A percentile compares a stretch with the other conserved stretches of the same genome.
phyloP scores from a whole-genome alignment of 2,888 invertebrate species.

The Zootermopsis nevadensis region DNA sequence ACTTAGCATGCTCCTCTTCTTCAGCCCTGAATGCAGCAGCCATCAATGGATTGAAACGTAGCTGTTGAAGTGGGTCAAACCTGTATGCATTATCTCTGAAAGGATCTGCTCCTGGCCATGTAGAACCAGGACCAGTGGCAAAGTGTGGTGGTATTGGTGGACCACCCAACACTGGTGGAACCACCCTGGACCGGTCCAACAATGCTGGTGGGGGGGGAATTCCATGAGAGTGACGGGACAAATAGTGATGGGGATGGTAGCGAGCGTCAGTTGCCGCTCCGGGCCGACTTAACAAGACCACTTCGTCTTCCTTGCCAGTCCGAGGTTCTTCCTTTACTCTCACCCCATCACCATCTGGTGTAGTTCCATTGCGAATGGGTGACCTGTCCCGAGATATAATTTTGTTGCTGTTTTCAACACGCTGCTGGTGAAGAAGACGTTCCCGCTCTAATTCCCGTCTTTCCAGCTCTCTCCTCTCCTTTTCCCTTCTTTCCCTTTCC shows the following conservation, averaged over 20 bases:
- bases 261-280: slow-evolving; percentile 62
- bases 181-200: slow-evolving; percentile 31
- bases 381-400: slow-evolving; percentile 72
- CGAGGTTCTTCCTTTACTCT: slow-evolving; percentile 75
- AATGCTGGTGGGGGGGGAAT: slow-evolving; percentile 56
- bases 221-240: slow-evolving; percentile 47
- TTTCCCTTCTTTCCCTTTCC: slow-evolving; percentile 47
- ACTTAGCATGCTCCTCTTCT: slow-evolving; percentile 78
- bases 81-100: slow-evolving; percentile 74
- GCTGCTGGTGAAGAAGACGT: slow-evolving; percentile 70
- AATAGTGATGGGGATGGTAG: slow-evolving; percentile 61
- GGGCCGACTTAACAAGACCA: slow-evolving; percentile 60
- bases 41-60: slow-evolving; percentile 82
- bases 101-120: slow-evolving; percentile 61
- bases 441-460: slow-evolving; percentile 63
- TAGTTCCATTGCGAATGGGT: slow-evolving; percentile 78
- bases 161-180: slow-evolving; percentile 62
- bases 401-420: slow-evolving; percentile 61
- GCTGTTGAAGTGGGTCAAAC: slow-evolving; percentile 72
- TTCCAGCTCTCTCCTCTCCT: slow-evolving; percentile 54
- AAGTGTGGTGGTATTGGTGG: slow-evolving; percentile 63
- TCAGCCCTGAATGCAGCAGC: slow-evolving; percentile 79
- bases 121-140: slow-evolving; percentile 56
- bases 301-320: slow-evolving; percentile 56
- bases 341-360: slow-evolving; percentile 62